Base-by-base conservation (phyloP, 2,888 invertebrate species). In the Eledona agricola region DNA sequence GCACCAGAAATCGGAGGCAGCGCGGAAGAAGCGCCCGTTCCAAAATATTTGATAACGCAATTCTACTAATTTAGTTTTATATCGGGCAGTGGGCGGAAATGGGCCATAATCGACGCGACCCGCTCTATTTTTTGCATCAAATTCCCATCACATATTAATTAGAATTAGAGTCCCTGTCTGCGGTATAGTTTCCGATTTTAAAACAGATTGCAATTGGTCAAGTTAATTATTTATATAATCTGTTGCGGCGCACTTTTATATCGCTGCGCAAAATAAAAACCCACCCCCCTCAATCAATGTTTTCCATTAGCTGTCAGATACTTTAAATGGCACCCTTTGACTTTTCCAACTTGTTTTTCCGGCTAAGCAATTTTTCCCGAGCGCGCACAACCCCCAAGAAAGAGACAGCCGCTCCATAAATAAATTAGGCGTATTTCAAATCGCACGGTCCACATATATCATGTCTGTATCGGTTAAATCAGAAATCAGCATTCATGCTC, bases 341-440 rank as follows among this genome's bases (percentile, higher is more conserved):
- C 51, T 51, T 51, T 50, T 50, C 34, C 40, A 20, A 34, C 34
- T 42, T 42, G 51, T 51, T 51, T 51, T 45, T 51, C 37, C n/a
- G n/a, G n/a, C n/a, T n/a, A n/a, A n/a, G n/a, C n/a, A n/a, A n/a
- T n/a, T n/a, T n/a, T n/a, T n/a, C n/a, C n/a, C n/a, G n/a, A n/a
- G n/a, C n/a, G n/a, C n/a, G n/a, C n/a, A n/a, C n/a, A n/a, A n/a
- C n/a, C n/a, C n/a, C 50, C 40, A 61, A 64, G 63, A 62, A 64
- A 55, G 60, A 62, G 62, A 60, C 51, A 46, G 59, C 62, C 59
- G 49, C 58, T 61, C 64, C 63, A 63, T 64, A 66, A 66, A 66
- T 64, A 62, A 64, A 64, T 66, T 66, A 64, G 59, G 62, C 62
- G 61, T 64, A 63, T 63, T 64, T 65, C 63, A 65, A 63, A 64